Evolutionary conservation across 2,888 invertebrate species (phyloP).

Genomic region (Cantharis nigra): DNA sequence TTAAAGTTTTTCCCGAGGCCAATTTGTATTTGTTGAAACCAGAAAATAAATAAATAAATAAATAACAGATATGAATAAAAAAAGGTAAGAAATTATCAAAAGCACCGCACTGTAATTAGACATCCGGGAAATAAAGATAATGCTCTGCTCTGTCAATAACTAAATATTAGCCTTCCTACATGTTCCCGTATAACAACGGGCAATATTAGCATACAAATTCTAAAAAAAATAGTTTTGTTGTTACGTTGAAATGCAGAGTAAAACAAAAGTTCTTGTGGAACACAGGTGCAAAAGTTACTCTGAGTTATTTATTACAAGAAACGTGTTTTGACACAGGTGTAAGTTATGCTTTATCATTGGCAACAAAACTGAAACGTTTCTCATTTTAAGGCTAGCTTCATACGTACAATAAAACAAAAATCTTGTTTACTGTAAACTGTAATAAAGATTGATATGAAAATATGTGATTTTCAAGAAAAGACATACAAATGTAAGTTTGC

Average conservation of each 20-base stretch:
- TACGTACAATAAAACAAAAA: not conserved
- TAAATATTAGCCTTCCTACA: not conserved
- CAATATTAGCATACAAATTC: constrained; percentile 5
- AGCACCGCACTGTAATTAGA: constrained; percentile 3
- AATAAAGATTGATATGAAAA: not conserved
- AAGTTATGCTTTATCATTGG: constrained; percentile 9
- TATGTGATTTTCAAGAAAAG: not conserved
- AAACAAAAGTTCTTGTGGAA: not conserved
- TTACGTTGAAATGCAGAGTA: not conserved
- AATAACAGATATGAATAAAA: not conserved
- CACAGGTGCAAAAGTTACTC: constrained; percentile 13
- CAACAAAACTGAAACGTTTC: not conserved
- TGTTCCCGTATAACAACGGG: constrained; percentile 3
- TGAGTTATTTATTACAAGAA: constrained; percentile 11
- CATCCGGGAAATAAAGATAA: constrained; percentile 20
- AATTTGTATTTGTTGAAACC: not conserved
- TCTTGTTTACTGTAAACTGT: not conserved
- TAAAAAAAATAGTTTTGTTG: not conserved
- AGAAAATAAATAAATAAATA: not conserved
- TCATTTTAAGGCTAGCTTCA: not conserved
- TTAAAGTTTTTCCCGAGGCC: not conserved
- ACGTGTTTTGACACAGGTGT: constrained; percentile 15
- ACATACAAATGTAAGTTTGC: not conserved
- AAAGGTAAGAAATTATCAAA: constrained; percentile 11
- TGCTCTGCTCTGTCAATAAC: constrained; percentile 10